A percentile compares a stretch with the other conserved stretches of the same genome.
phyloP scores from a whole-genome alignment of 2,888 invertebrate species.

The Eupeodes latifasciatus region DNA sequence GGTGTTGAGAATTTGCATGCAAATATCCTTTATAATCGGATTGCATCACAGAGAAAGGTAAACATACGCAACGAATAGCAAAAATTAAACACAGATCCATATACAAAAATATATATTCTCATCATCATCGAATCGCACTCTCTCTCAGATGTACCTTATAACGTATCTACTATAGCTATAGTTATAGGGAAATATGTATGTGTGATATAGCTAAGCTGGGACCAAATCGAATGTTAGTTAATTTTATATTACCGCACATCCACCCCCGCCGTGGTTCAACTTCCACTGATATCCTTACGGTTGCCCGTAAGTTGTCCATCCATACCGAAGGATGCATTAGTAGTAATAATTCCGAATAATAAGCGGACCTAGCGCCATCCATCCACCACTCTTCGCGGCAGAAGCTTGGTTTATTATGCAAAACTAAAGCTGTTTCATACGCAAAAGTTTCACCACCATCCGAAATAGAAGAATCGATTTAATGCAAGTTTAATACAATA shows the following conservation, averaged over 20 bases:
- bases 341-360: conserved; percentile 14
- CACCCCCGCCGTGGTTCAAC: neutral
- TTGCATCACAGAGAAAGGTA: conserved; percentile 60
- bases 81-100: neutral
- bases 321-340: neutral
- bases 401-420: conserved; percentile 14
- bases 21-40: conserved; percentile 75
- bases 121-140: neutral
- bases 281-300: no score
- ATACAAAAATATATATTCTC: neutral
- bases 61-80: conserved; percentile 54
- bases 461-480: conserved; percentile 1
- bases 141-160: neutral
- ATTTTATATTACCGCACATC: neutral
- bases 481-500: neutral
- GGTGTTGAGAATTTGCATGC: conserved; percentile 68
- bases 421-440: neutral
- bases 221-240: conserved; percentile 43
- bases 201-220: neutral
- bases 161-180: neutral
- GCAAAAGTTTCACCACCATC: neutral
- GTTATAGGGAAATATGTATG: neutral
- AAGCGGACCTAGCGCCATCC: neutral
- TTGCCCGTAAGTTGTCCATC: neutral
- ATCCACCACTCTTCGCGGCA: neutral